Evolutionary conservation across 2,888 invertebrate genomes (phyloP).

Genomic region (Drosophila diplacantha): DNA sequence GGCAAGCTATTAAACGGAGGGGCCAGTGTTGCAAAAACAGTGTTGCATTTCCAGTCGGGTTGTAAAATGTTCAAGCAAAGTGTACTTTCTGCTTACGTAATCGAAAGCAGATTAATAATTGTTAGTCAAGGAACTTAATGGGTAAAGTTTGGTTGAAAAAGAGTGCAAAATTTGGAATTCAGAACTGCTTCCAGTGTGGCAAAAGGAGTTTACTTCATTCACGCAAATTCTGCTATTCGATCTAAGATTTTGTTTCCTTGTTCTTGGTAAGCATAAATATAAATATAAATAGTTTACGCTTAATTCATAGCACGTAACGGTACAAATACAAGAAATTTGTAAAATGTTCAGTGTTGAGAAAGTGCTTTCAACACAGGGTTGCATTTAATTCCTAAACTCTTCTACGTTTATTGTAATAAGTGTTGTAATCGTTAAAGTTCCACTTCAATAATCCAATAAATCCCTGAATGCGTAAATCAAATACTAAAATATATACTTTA

Average conservation of each 20-base stretch:
- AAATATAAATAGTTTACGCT: neutral
- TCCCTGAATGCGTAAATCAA: neutral
- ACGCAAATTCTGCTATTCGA: too few relatives aligned
- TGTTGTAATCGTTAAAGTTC: neutral
- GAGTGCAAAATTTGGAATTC: too few relatives aligned
- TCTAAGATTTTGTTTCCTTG: neutral
- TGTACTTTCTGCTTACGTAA: neutral
- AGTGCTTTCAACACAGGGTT: neutral
- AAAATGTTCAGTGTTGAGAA: neutral
- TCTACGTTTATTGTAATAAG: neutral
- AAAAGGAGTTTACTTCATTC: neutral
- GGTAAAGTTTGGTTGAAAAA: too few relatives aligned
- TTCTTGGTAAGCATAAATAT: too few relatives aligned
- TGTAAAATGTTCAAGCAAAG: neutral
- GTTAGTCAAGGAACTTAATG: too few relatives aligned
- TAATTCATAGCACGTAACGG: neutral
- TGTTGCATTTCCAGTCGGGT: conserved; percentile 12
- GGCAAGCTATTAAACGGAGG: conserved; percentile 11
- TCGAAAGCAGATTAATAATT: neutral
- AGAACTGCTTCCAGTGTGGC: neutral
- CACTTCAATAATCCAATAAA: neutral
- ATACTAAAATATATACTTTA: neutral
- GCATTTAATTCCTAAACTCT: neutral
- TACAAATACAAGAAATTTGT: neutral
- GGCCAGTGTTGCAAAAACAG: conserved; percentile 13